A percentile compares a stretch with the other conserved stretches of the same genome.
These are phyloP conservation scores for Brachionus calyciflorus DNA, from an alignment of 1,140 invertebrate species.

Conservation along the genomic window DNA sequence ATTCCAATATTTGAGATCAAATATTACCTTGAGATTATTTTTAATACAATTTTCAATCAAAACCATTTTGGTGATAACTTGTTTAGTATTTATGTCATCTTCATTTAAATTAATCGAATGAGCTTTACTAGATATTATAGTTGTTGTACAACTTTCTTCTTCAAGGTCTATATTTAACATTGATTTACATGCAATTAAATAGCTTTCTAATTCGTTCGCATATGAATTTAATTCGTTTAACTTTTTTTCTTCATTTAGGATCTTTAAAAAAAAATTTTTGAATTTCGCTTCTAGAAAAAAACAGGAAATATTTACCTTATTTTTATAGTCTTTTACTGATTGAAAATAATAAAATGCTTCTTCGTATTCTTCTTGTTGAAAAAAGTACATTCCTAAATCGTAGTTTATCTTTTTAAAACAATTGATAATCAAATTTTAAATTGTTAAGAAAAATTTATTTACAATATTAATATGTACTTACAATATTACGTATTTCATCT, in stretches of 20 bases:
- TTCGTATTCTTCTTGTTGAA: conserved; percentile 46
- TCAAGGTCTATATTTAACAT: conserved; percentile 41
- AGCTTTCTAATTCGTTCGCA: conserved; percentile 42
- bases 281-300: too few species aligned
- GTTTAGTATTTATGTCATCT: not conserved
- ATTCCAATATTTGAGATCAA: too few species aligned
- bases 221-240: conserved; percentile 30
- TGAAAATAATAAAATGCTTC: conserved; percentile 35
- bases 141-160: not conserved
- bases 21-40: conserved; percentile 19
- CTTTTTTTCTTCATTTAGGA: not conserved
- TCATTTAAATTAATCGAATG: not conserved
- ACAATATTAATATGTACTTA: not conserved
- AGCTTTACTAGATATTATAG: not conserved
- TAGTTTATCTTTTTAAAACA: conserved; percentile 2
- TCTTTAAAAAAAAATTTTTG: not conserved
- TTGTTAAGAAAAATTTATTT: too few species aligned
- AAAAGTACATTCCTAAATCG: conserved; percentile 41
- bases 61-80: conserved; percentile 30
- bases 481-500: conserved; percentile 26
- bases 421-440: not conserved
- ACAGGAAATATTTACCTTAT: conserved; percentile 26
- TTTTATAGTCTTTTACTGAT: conserved; percentile 28
- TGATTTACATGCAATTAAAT: conserved; percentile 41
- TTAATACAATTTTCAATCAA: conserved; percentile 6